Evolutionary conservation across 2,888 invertebrate genomes (phyloP), one percentile per base, ranked within the genome.

Genomic region (Strigamia maritima): DNA sequence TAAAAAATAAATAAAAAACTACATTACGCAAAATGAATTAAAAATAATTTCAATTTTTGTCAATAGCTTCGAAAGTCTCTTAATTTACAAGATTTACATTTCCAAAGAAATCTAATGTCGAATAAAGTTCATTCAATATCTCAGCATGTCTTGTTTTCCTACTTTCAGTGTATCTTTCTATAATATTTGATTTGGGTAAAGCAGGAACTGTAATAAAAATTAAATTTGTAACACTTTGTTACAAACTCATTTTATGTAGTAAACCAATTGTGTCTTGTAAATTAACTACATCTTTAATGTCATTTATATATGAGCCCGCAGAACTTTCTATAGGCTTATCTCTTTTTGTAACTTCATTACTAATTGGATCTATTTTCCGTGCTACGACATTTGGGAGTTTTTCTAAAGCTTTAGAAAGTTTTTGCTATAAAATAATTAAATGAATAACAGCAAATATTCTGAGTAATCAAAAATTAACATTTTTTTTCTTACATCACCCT

Each of bases 401-500:
- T 12, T 60, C 60, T 24, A 60, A 60, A 10, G 60, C 60, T 60
- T 60, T 19, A 10, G 60, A 8, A 1, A 60, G 60, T n/a, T 60
- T 60, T 6, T 22, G 22, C 60, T 60, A 12, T 16, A 60, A 60
- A 60, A 60, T 7, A 44, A 44, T 16, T 14, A n/a, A 44, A n/a
- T 14, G 12, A 44, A 44, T 14, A 3, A 40, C 10, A 44, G 44
- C 14, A 16, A 14, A 44, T 14, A 14, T n/a, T 44, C 44, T 12
- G 16, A 60, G 22, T 22, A 60, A 60, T 19, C n/a, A n/a, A n/a
- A 49, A 19, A 49, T 49, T 6, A 49, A 49, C n/a, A 16, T 1
- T 49, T 49, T 60, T 60, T 60, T 24, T 22, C 60, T 60, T 60
- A 60, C 60, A 60, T 24, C 60, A 22, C 60, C 60, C 60, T 60